Conservation (phyloP, 2,113 vertebrate species). For the Tachycineta bicolor region DNA sequence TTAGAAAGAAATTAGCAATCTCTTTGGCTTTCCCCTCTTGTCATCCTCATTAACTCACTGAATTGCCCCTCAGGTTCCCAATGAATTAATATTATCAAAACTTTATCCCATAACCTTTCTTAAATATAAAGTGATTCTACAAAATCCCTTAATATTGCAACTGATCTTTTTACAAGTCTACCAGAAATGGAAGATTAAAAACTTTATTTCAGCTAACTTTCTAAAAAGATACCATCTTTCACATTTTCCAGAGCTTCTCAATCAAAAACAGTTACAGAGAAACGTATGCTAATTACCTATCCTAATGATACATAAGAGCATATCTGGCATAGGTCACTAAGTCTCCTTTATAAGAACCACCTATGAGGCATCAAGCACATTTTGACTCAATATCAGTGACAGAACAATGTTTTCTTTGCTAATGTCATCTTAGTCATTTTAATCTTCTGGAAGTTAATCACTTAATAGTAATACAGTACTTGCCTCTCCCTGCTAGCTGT, state of each 20-base stretch:
- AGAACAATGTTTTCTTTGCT: conserved; percentile 27
- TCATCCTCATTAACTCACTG: neutral
- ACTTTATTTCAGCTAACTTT: neutral
- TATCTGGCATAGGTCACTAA: neutral
- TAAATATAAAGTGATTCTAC: conserved; percentile 10
- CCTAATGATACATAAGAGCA: neutral
- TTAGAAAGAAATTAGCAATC: neutral
- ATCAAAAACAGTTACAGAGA: neutral
- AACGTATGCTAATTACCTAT: neutral
- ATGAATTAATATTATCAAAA: neutral
- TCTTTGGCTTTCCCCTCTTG: neutral
- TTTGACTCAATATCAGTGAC: neutral
- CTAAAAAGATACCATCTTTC: neutral
- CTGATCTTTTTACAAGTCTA: neutral
- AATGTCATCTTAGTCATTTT: conserved; percentile 14
- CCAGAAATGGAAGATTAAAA: neutral
- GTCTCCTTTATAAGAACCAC: neutral
- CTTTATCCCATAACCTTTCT: neutral
- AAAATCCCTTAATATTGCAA: neutral
- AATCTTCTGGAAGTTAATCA: conserved; percentile 15
- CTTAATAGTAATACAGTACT: neutral
- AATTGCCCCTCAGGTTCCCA: neutral
- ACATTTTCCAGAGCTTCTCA: neutral
- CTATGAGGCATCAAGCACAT: neutral
- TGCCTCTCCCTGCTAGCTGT: neutral